phyloP scores from a whole-genome alignment of 2,888 invertebrate species.

The Platypus cylindrus region DNA sequence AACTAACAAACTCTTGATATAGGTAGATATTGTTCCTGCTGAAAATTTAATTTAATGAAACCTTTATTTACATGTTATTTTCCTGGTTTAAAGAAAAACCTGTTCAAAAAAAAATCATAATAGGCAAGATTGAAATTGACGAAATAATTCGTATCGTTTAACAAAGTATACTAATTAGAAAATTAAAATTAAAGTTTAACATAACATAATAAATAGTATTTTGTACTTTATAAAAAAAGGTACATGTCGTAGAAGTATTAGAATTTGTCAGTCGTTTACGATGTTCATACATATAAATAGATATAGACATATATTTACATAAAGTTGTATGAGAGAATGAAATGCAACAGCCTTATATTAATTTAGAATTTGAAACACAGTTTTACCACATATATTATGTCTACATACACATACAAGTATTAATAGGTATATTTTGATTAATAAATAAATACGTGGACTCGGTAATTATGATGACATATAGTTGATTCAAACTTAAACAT shows the following conservation, averaged over 20 bases:
- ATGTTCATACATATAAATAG: no score
- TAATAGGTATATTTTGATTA: no score
- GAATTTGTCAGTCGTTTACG: slow-evolving; percentile 2
- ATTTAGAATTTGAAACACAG: no score
- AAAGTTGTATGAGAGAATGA: no score
- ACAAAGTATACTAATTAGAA: slow-evolving; percentile 5
- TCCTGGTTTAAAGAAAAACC: not conserved
- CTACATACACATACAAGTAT: no score
- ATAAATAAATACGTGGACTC: no score
- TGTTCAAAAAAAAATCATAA: slow-evolving; percentile 19
- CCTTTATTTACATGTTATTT: not conserved
- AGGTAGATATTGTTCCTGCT: not conserved
- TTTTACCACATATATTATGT: no score
- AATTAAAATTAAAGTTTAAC: slow-evolving; percentile 6
- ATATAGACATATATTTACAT: no score
- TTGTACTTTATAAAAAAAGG: slow-evolving; percentile 13
- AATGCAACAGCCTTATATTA: no score
- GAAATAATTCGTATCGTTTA: slow-evolving; percentile 7
- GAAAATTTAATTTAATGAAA: not conserved
- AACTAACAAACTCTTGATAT: no score
- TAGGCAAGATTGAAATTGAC: slow-evolving; percentile 19
- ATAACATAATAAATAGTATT: slow-evolving; percentile 13
- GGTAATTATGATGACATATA: no score
- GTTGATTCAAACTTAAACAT: no score
- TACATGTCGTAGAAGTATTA: slow-evolving; percentile 6